phyloP scores from a whole-genome alignment of 2,113 vertebrate species.

The Atractosteus spatula region DNA sequence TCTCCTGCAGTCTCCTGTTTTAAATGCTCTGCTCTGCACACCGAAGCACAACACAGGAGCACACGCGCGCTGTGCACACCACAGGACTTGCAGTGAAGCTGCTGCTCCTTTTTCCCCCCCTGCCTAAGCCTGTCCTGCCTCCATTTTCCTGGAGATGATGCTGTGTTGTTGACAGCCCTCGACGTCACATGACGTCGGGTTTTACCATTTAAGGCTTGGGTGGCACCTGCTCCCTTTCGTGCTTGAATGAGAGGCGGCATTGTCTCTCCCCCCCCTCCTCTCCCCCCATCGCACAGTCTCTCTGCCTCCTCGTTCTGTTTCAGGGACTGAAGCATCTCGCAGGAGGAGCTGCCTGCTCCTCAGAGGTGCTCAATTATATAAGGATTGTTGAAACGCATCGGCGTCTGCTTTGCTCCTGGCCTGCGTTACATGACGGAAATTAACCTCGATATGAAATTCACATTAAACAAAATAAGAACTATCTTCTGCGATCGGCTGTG shows the following conservation, averaged over 20 bases:
- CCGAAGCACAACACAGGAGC: background rate
- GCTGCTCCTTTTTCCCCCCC: constrained; percentile 22
- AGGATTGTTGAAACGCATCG: no score
- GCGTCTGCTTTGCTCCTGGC: no score
- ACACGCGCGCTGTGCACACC: background rate
- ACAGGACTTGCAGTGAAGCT: constrained; percentile 20
- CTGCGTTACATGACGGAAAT: no score
- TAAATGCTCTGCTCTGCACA: background rate
- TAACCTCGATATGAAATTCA: no score
- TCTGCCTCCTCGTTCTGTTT: background rate
- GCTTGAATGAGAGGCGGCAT: constrained; percentile 3
- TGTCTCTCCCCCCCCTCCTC: constrained; percentile 23
- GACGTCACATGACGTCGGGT: constrained; percentile 54
- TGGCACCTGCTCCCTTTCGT: constrained; percentile 64
- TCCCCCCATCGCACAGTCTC: constrained; percentile 10
- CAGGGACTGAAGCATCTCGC: no score
- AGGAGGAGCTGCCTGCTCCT: background rate
- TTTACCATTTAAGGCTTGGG: constrained; percentile 46
- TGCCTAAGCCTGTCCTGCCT: constrained; percentile 53
- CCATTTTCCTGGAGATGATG: constrained; percentile 64
- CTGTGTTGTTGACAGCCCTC: constrained; percentile 61
- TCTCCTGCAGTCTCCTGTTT: background rate
- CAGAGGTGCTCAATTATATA: no score
- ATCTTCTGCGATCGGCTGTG: no score
- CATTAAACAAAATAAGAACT: no score